Evolutionary conservation across 2,113 vertebrate species (phyloP).

Genomic region (Nymphicus hollandicus): DNA sequence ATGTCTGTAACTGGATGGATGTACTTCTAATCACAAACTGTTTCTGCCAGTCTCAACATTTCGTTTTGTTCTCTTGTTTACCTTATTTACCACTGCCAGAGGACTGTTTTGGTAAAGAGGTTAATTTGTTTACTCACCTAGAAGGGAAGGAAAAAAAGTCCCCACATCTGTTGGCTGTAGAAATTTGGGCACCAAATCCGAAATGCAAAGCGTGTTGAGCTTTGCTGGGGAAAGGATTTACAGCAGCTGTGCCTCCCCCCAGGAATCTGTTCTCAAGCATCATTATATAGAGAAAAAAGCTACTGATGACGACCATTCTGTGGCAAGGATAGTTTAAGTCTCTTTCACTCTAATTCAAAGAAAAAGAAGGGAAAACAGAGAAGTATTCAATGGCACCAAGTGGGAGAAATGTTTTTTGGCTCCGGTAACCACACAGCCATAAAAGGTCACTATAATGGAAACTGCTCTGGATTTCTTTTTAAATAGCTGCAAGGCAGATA

Average conservation of each 20-base stretch:
- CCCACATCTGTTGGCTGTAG: neutral
- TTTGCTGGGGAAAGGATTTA: neutral
- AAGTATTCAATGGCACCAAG: conserved; percentile 11
- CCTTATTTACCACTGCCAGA: neutral
- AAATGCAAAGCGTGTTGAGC: neutral
- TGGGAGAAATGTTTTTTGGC: conserved; percentile 38
- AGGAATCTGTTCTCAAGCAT: neutral
- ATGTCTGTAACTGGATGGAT: neutral
- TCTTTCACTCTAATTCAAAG: neutral
- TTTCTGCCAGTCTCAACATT: neutral
- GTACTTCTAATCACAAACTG: neutral
- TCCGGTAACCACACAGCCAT: neutral
- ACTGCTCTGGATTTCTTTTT: conserved; percentile 46
- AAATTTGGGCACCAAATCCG: neutral
- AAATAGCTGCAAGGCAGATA: conserved; percentile 59
- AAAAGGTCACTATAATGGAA: conserved; percentile 35
- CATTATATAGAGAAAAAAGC: neutral
- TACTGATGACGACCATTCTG: neutral
- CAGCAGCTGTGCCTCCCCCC: neutral
- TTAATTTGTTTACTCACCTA: neutral
- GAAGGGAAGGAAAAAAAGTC: neutral
- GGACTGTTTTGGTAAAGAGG: neutral
- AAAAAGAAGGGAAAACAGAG: conserved; percentile 1
- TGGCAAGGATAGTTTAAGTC: conserved; percentile 3
- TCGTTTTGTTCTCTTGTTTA: neutral